These are phyloP conservation scores for Chiloscyllium punctatum DNA, from an alignment of 2,797 vertebrate species.

Conservation along the genomic window DNA sequence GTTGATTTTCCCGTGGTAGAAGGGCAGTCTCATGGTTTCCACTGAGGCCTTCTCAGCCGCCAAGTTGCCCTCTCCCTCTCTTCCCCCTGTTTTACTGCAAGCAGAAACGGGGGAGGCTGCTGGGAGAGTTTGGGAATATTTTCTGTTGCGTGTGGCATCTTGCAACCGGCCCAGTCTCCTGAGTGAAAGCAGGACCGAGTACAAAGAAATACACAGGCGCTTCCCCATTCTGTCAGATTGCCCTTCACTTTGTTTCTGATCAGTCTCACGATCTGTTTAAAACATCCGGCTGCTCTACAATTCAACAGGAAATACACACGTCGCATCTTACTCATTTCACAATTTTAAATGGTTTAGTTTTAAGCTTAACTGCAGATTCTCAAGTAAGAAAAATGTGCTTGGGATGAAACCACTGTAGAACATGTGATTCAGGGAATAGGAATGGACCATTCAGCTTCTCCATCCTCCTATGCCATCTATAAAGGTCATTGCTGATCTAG, in stretches of 20 bases:
- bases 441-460: too few species aligned
- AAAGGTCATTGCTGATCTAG: too few species aligned
- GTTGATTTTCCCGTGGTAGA: slow-evolving; percentile 6
- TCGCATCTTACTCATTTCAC: background rate
- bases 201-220: background rate
- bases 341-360: background rate
- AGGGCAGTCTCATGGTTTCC: background rate
- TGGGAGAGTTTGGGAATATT: background rate
- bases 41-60: background rate
- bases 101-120: background rate
- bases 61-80: too few species aligned
- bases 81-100: background rate
- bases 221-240: background rate
- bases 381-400: background rate
- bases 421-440: too few species aligned
- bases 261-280: background rate
- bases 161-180: background rate
- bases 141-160: background rate
- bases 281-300: background rate
- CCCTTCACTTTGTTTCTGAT: background rate
- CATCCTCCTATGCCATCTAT: too few species aligned
- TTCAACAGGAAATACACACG: background rate
- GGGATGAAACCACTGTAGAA: too few species aligned
- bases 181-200: background rate
- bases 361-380: background rate